Base-by-base conservation (phyloP, 2,888 invertebrate species). In the Lasioglossum calceatum region DNA sequence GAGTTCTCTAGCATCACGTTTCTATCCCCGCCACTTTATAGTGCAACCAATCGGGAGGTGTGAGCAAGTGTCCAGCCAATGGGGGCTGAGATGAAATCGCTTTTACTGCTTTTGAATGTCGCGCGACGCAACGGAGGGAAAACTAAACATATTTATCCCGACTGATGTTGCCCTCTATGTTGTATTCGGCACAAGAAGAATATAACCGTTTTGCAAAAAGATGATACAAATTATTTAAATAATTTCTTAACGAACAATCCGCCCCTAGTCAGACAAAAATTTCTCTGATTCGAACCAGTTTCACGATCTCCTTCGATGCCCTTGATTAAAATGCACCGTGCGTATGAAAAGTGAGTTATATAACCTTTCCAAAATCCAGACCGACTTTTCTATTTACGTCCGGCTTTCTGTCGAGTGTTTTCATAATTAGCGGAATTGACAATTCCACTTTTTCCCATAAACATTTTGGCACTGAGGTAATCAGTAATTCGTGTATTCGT, bases 281-380 rank as follows among this genome's bases (percentile, higher is more conserved):
- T 74, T 14, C 39, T 76, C 2, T 16, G 14, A 42, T n/a, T 58
- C 0, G 39, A 82, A 58, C 0, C 16, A 64, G 12, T 71, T 78
- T 47, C 54, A 4, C 23, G 36, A 70, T 61, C 10, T 27, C 58
- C 14, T 19, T 14, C 14, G 54, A 77, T 67, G 32, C n/a, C 7
- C 19, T 47, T 81, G n/a, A 70, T 67, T 71, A 72, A 61, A 23
- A 76, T 88, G 39, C 19, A 50, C 4, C n/a, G 61, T 32, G 58
- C 32, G n/a, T 32, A 73, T 58, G 19, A 77, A 75, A 83, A 82
- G 84, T 85, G 85, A 81, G 79, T 88, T 88, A 88, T 81, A 88
- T 88, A 88, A 88, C 85, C 88, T 88, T 70, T 78, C 64, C n/a
- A 36, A 77, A 73, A 47, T 44, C 47, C 70, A 36, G 19, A 36